phyloP scores from a whole-genome alignment of 2,113 vertebrate species.

The Gallinago media region DNA sequence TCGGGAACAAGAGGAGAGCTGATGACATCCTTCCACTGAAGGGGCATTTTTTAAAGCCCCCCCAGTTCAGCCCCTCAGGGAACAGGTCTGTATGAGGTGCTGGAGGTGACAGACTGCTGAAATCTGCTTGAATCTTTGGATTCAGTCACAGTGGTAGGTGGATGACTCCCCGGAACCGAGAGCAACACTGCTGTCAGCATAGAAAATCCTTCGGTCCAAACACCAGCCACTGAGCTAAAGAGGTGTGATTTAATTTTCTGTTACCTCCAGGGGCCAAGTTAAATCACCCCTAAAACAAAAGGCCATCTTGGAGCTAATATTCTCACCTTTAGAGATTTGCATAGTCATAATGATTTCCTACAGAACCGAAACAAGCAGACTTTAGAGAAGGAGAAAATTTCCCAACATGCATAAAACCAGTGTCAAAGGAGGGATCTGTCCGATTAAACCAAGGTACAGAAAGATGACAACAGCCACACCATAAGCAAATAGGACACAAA shows the following conservation, averaged over 20 bases:
- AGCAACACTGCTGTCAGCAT: not conserved
- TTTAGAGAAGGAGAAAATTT: not conserved
- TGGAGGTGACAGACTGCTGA: not conserved
- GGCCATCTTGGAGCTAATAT: not conserved
- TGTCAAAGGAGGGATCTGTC: not conserved
- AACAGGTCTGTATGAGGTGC: not conserved
- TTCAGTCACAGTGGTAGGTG: not conserved
- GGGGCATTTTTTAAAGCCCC: not conserved
- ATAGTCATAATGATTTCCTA: not conserved
- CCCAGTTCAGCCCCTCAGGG: not conserved
- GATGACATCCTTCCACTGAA: not conserved
- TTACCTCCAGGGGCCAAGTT: not conserved
- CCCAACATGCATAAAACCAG: not conserved
- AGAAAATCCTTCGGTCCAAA: not conserved
- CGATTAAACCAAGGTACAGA: not conserved
- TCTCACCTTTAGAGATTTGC: not conserved
- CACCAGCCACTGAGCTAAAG: not conserved
- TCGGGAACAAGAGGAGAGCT: not conserved
- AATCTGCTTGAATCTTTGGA: not conserved
- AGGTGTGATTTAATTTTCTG: not conserved
- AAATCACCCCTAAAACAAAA: not conserved
- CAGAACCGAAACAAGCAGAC: not conserved
- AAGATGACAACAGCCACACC: not conserved
- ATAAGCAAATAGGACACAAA: not conserved
- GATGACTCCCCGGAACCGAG: not conserved